Conservation (phyloP, 2,113 vertebrate species). For the Nesogale talazaci region DNA sequence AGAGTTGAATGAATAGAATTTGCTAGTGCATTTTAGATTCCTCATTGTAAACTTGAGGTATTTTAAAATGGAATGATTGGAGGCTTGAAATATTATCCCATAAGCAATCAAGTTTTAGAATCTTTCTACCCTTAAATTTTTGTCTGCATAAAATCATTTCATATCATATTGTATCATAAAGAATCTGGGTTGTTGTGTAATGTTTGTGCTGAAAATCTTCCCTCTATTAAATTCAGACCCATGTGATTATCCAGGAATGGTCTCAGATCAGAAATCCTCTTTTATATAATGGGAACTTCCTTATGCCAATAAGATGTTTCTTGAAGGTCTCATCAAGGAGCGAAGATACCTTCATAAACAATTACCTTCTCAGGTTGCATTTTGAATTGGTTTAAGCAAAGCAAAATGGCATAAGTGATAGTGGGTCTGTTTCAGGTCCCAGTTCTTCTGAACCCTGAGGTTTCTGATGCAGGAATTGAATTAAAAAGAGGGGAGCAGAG, state of each 20-base stretch:
- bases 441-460: background rate
- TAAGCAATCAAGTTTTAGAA: conserved; percentile 84
- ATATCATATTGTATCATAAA: conserved; percentile 80
- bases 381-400: background rate
- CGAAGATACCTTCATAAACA: background rate
- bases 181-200: conserved; percentile 79
- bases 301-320: conserved; percentile 66
- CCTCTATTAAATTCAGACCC: conserved; percentile 76
- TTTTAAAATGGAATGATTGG: conserved; percentile 87
- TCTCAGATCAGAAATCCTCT: conserved; percentile 80
- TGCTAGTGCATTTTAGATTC: conserved; percentile 85
- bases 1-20: conserved; percentile 89
- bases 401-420: background rate
- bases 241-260: conserved; percentile 81
- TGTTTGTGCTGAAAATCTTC: conserved; percentile 76
- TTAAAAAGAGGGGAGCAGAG: too few species aligned
- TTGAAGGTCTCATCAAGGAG: conserved; percentile 64
- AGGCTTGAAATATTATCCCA: conserved; percentile 86
- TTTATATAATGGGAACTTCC: conserved; percentile 77
- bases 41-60: conserved; percentile 88
- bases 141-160: conserved; percentile 83
- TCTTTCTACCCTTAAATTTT: conserved; percentile 82
- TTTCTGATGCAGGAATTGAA: background rate
- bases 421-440: background rate
- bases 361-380: background rate